A percentile compares a stretch with the other conserved stretches of the same genome.
Conservation (phyloP, 2,888 invertebrate genomes). For the Sarcophaga rosellei region DNA sequence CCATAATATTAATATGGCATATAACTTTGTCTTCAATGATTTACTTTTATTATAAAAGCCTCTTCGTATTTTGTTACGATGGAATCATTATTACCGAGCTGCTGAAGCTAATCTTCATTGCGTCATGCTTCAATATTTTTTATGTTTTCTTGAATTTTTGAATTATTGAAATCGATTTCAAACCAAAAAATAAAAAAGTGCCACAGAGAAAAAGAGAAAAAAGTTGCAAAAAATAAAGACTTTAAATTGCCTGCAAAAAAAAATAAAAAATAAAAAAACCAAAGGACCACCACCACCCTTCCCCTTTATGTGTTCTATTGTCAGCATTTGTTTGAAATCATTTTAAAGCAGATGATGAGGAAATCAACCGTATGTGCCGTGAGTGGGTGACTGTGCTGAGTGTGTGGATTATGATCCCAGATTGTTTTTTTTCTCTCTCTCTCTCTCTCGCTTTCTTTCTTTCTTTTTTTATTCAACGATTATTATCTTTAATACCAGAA, state of each 20-base stretch:
- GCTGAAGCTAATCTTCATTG: slow-evolving; percentile 62
- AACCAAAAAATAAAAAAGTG: slow-evolving; percentile 1
- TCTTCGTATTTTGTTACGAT: background rate
- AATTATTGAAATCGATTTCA: slow-evolving; percentile 69
- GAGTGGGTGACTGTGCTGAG: background rate
- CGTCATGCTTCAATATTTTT: slow-evolving; percentile 66
- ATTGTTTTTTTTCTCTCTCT: no score
- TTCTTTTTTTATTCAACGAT: slow-evolving; percentile 26
- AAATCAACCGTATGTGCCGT: background rate
- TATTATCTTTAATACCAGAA: slow-evolving; percentile 66
- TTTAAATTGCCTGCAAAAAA: slow-evolving; percentile 7
- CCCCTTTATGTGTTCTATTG: background rate
- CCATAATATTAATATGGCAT: no score
- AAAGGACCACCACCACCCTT: background rate
- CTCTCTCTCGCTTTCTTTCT: no score
- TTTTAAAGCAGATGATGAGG: slow-evolving; percentile 54
- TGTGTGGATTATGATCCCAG: slow-evolving; percentile 11
- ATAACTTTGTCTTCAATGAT: slow-evolving; percentile 72
- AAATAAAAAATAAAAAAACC: background rate
- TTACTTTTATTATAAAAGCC: slow-evolving; percentile 77
- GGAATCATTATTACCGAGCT: no score
- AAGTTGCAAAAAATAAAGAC: slow-evolving; percentile 38
- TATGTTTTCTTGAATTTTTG: slow-evolving; percentile 66
- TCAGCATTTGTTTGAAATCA: slow-evolving; percentile 54
- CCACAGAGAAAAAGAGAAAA: background rate